Evolutionary conservation across 2,113 vertebrate genomes (phyloP), one percentile per base, ranked within the genome.

Genomic region (Lagenorhynchus albirostris): DNA sequence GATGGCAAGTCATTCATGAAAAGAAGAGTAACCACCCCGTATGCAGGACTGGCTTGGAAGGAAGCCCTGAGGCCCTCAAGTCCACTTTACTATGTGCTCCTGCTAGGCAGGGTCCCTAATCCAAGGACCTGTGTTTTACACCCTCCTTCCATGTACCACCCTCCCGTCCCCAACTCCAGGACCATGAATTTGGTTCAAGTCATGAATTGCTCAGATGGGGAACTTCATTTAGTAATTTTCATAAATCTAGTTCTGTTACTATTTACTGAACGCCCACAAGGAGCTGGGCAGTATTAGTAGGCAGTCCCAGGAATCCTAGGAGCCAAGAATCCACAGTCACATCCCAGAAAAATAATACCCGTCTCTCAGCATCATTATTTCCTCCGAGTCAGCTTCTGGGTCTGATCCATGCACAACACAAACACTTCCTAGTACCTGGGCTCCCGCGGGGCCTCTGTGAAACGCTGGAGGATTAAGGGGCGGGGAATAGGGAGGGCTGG

Each of bases 191-290:
- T 95, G 65, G 6, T 83, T 92, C 38, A 94, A 92, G 47, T 74
- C 79, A 71, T 26, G 50, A 77, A 62, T 60, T 85, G 82, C 82
- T 96, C 73, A 77, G 68, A 74, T 2, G 3, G 93, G 50, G 44
- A 80, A 82, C 63, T 92, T 94, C 33, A 92, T 62, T 89, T 83
- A 77, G 68, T 92, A 62, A 94, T 91, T 96, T 96, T n/a, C 3
- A 31, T 68, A 92, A 98, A 92, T 41, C 33, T 55, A 87, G 29
- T 96, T 94, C 77, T 80, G 81, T 95, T 77, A 87, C 29, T 91
- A 95, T 97, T 97, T 96, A 76, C 88, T 73, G 95, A 87, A 84
- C 5, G 10, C 23, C 91, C 94, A 70, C 86, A 65, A 55, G 92
- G 79, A 67, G n/a, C 86, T 95, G 70, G 70, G n/a, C 23, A 79